Base-by-base conservation (phyloP, 1,140 invertebrate species). In the Zaprionus africanus region DNA sequence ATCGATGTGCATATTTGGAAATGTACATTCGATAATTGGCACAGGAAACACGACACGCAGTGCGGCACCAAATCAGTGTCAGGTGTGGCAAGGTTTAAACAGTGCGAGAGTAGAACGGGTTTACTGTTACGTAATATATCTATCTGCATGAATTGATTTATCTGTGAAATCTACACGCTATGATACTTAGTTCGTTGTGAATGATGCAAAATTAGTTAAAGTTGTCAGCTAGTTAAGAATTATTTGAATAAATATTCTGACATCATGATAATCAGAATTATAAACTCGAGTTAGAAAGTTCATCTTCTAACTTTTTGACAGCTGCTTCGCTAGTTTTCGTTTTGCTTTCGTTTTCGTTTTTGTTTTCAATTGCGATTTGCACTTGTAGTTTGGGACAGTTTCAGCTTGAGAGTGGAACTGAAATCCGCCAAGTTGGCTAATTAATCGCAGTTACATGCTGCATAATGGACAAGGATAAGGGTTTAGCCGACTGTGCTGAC, bases 361-460 rank as follows among this genome's bases (percentile, higher is more conserved):
- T 7, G 6, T 46, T 46, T 46, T 17, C 12, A 38, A 13, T 58
- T 22, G 5, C 57, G 5, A 38, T 22, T 19, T 22, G 31, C 12
- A 59, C 19, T 28, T 24, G 36, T 5, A 6, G 13, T 38, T 38
- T 38, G 36, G n/a, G 28, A 38, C 17, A 60, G 13, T 15, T 41
- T 58, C 26, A 19, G 26, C 13, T 24, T 38, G 11, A 36, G 19
- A 2, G 15, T 41, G 22, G 4, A 46, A 46, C 38, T 22, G 9
- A 49, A 43, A 17, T 43, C 41, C 6, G 15, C 15, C 41, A 43
- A 62, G n/a, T 36, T 34, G 15, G 46, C 19, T 31, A 57, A 75
- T 75, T 70, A 75, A 70, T 70, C 62, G 59, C 31, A 58, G 72
- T 59, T 31, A 49, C 15, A 54, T 51, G 69, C n/a, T 66, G 41